Evolutionary conservation across 2,888 invertebrate genomes (phyloP), one percentile per base, ranked within the genome.

Genomic region (Serripes groenlandicus): DNA sequence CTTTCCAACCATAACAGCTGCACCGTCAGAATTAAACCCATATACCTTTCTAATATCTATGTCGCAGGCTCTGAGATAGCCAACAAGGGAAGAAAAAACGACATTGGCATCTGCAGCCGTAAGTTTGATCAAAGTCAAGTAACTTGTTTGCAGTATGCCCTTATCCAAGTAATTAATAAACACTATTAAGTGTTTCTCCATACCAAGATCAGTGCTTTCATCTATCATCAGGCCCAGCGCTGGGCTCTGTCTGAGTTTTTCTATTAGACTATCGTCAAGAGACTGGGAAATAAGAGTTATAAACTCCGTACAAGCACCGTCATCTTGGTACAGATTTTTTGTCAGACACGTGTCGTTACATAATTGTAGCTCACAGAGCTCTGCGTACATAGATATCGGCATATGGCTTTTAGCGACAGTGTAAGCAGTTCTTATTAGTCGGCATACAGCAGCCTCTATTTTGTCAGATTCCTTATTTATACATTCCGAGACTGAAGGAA

Each of bases 1-100:
- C 34, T 74, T 73, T 23, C 78, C 81, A 35, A 68, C 56, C 81
- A 81, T 81, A 21, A 77, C 73, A 5, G 76, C 81, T 42, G 75
- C 75, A 52, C 77, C 81, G 49, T 81, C 73, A 42, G 81, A 81
- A 60, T 73, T 66, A 58, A 81, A 81, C 11, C 75, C 80, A 42
- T 37, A 72, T 7, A 76, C 64, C 34, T 75, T 75, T 52, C 64
- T 42, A 32, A 77, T 42, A 73, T 81, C 76, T 30, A 73, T 73
- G 26, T 66, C 35, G 62, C 73, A 76, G 7, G 37, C 81, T 69
- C 28, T 77, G 42, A 81, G 71, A 68, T 72, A 77, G 54, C 69
- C 60, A 34, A 77, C 68, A 34, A 77, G 60, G 5, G 56, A 18
- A 58, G 9, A 15, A 23, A n/a, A 34, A 35, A 34, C 15, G 66